Conservation (phyloP, 2,888 invertebrate genomes). For the Brachynemurus nebulosus region DNA sequence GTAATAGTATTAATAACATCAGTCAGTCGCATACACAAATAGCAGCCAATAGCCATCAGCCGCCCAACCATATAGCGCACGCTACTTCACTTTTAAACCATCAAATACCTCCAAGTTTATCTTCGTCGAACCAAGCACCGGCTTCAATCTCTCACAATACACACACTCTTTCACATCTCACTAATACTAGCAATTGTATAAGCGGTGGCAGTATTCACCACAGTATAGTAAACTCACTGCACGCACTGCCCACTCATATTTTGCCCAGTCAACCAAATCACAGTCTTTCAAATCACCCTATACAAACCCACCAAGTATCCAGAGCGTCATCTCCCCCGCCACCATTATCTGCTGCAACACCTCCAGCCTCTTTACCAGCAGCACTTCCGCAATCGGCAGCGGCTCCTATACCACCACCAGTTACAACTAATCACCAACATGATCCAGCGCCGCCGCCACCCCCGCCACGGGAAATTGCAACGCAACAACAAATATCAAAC, state of each 20-base stretch:
- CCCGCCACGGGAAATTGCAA: slow-evolving; percentile 29
- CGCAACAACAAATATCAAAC: not conserved
- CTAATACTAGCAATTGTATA: not conserved
- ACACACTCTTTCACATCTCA: slow-evolving; percentile 1
- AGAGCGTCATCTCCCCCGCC: slow-evolving; percentile 13
- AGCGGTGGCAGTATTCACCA: not conserved
- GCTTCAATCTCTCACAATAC: not conserved
- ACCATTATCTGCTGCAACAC: slow-evolving; percentile 11
- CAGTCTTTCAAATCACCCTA: slow-evolving; percentile 10
- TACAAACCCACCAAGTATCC: slow-evolving; percentile 4
- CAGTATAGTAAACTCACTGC: not conserved
- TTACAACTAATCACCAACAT: slow-evolving; percentile 29
- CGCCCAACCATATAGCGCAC: slow-evolving; percentile 5
- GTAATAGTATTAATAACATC: not conserved
- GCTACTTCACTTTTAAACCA: slow-evolving; percentile 4
- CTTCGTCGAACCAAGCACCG: not conserved
- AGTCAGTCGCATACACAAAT: not conserved
- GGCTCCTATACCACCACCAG: slow-evolving; percentile 31
- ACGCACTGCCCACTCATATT: slow-evolving; percentile 1
- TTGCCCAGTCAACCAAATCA: slow-evolving; percentile 7
- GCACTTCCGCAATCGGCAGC: slow-evolving; percentile 42
- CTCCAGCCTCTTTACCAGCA: slow-evolving; percentile 18
- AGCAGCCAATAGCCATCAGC: not conserved
- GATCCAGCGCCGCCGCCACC: slow-evolving; percentile 41
- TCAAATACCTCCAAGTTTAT: slow-evolving; percentile 8